These are phyloP conservation scores for Coregonus ussuriensis DNA, from an alignment of 2,797 vertebrate species.

Conservation along the genomic window DNA sequence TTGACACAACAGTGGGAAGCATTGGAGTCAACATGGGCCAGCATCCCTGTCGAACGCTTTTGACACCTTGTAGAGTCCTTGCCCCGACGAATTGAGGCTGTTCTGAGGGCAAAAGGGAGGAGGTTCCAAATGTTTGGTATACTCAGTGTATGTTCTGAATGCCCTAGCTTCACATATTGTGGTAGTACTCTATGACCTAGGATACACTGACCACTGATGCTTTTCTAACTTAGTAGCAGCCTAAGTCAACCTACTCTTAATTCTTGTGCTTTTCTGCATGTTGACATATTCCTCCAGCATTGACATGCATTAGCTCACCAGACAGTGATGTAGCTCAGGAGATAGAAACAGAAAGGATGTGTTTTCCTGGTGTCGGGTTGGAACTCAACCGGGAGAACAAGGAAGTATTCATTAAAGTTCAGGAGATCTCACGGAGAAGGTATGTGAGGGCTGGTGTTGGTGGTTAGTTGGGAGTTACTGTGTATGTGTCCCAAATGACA, in stretches of 20 bases:
- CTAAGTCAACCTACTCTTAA: constrained; percentile 34
- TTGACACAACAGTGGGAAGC: too few species aligned
- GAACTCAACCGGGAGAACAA: neutral
- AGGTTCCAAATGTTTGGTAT: too few species aligned
- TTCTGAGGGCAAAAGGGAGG: too few species aligned
- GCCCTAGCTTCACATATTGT: too few species aligned
- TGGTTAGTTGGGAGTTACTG: constrained; percentile 65
- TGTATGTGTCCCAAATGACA: too few species aligned
- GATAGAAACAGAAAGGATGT: constrained; percentile 50
- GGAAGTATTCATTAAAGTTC: constrained; percentile 54
- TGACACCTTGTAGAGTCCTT: too few species aligned
- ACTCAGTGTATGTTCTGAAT: too few species aligned
- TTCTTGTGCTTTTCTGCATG: constrained; percentile 41
- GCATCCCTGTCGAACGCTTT: too few species aligned
- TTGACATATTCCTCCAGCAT: constrained; percentile 38
- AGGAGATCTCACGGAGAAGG: constrained; percentile 64
- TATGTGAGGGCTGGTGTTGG: constrained; percentile 59
- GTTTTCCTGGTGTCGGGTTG: constrained; percentile 56
- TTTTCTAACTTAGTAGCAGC: constrained; percentile 31
- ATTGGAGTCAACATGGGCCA: too few species aligned
- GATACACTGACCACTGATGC: neutral
- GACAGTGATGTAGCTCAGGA: constrained; percentile 53
- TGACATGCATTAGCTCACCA: constrained; percentile 17
- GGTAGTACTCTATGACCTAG: neutral
- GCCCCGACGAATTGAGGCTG: too few species aligned